Evolutionary conservation across 2,113 vertebrate genomes (phyloP), one percentile per base, ranked within the genome.

Genomic region (Stigmatopora argus): DNA sequence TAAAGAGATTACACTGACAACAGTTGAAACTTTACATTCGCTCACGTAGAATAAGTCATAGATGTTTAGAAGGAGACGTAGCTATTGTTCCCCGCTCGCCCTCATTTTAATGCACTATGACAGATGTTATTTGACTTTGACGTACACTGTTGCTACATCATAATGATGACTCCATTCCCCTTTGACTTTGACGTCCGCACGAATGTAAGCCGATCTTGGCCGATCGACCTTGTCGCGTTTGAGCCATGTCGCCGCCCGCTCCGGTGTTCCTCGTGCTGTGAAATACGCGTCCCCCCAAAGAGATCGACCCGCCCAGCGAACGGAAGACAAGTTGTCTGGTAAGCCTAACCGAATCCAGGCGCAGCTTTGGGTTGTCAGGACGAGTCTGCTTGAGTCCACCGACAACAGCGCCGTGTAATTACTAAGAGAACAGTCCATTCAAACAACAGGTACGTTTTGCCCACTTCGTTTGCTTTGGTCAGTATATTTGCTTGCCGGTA

Each of bases 271-370:
- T 9, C 0, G 63, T 51, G 1, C 13, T 2, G 0, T 56, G 78
- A 85, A 89, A 70, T 84, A 46, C 82, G 77, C 81, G 72, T 26
- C 5, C 72, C 63, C 31, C 13, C 10, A 4, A 34, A 47, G 51
- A 7, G 19, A 71, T 61, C 75, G 87, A 84, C 85, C 89, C 88
- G 87, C 90, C 90, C 85, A 88, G 75, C 81, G 53, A 76, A 85
- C 76, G 74, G 82, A 84, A 84, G 83, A 82, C 87, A 74, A 31
- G 82, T 74, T 52, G 75, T 76, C 82, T 80, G 69, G 51, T 44
- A 13, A 47, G 62, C 67, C 73, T 67, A 79, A 68, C 73, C 72
- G 78, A 83, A 85, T 79, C 70, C 80, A 77, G 77, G 82, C 80
- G 82, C 79, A 78, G 80, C 65, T 56, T 79, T 70, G 84, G 83